Percentiles rank a stretch among this genome's conserved stretches.
These are phyloP conservation scores for Haplochromis burtoni DNA, from an alignment of 2,113 vertebrate genomes.

Conservation along the genomic window DNA sequence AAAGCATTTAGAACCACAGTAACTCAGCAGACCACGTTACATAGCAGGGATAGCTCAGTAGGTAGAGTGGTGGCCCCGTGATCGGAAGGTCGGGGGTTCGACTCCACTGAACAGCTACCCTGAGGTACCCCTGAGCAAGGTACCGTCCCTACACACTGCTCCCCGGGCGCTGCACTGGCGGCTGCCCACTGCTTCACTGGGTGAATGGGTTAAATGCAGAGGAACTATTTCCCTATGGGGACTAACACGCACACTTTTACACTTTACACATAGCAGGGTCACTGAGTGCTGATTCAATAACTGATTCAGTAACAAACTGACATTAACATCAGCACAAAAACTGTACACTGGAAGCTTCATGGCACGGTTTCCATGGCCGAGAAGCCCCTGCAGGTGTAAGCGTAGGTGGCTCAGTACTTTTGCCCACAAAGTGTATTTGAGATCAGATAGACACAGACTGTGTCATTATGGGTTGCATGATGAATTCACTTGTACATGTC, in stretches of 20 bases:
- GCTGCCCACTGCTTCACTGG: too few species aligned
- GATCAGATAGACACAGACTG: not conserved
- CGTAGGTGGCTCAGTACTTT: not conserved
- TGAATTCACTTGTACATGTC: not conserved
- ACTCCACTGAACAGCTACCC: too few species aligned
- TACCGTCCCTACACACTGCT: too few species aligned
- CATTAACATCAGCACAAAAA: not conserved
- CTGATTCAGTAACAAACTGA: not conserved
- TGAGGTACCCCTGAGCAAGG: too few species aligned
- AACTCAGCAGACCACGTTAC: not conserved
- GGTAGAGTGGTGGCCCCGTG: too few species aligned
- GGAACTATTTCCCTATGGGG: too few species aligned
- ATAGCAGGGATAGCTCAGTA: too few species aligned
- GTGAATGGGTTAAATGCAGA: too few species aligned
- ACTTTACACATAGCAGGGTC: not conserved
- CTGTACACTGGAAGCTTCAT: not conserved
- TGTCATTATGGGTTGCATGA: not conserved
- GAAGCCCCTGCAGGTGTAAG: not conserved
- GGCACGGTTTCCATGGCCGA: fast-evolving
- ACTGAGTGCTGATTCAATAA: not conserved
- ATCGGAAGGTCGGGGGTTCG: too few species aligned
- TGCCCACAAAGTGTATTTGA: not conserved
- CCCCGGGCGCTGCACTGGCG: too few species aligned
- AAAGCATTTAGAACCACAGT: not conserved
- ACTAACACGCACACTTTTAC: too few species aligned